A percentile compares a stretch with the other conserved stretches of the same genome.
phyloP scores from a whole-genome alignment of 2,888 invertebrate genomes.

The Adela reaumurella region DNA sequence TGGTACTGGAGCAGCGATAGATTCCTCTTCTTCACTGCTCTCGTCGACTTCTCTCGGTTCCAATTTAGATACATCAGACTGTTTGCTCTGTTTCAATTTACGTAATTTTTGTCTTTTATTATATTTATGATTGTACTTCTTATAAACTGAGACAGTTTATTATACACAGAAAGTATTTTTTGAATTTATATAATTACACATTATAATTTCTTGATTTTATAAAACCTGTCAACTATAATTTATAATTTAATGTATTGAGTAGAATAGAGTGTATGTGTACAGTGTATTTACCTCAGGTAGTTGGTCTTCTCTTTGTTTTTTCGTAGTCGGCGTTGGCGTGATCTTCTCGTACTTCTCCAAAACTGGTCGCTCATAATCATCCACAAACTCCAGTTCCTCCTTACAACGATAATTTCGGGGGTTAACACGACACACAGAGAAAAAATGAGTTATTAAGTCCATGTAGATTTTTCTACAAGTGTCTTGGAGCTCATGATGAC shows the following conservation, averaged over 20 bases:
- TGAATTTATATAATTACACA: slow-evolving; percentile 1
- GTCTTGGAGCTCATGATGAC: too few relatives aligned
- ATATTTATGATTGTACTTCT: too few relatives aligned
- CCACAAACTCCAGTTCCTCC: slow-evolving; percentile 52
- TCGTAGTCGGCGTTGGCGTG: slow-evolving; percentile 50
- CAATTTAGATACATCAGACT: slow-evolving; percentile 32
- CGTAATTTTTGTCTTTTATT: too few relatives aligned
- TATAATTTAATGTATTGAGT: too few relatives aligned
- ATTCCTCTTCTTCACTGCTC: slow-evolving; percentile 42
- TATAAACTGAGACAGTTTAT: too few relatives aligned
- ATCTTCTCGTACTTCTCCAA: slow-evolving; percentile 68
- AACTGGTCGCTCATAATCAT: slow-evolving; percentile 75
- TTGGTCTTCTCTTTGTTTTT: slow-evolving; percentile 46
- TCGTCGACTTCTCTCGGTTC: slow-evolving; percentile 40
- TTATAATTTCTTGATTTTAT: not conserved
- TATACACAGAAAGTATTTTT: too few relatives aligned
- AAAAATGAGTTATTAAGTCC: slow-evolving; percentile 18
- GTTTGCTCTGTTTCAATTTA: slow-evolving; percentile 31
- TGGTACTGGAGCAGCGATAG: slow-evolving; percentile 28
- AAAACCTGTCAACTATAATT: too few relatives aligned
- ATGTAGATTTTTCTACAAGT: not conserved
- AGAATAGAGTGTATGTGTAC: slow-evolving; percentile 11
- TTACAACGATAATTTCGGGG: too few relatives aligned
- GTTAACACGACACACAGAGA: slow-evolving; percentile 28
- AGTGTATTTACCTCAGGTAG: slow-evolving; percentile 41